Evolutionary conservation across 92 coral and sea anemone genomes (phyloP), one percentile per base, ranked within the genome.

Genomic region (Zoanthus solanderi): DNA sequence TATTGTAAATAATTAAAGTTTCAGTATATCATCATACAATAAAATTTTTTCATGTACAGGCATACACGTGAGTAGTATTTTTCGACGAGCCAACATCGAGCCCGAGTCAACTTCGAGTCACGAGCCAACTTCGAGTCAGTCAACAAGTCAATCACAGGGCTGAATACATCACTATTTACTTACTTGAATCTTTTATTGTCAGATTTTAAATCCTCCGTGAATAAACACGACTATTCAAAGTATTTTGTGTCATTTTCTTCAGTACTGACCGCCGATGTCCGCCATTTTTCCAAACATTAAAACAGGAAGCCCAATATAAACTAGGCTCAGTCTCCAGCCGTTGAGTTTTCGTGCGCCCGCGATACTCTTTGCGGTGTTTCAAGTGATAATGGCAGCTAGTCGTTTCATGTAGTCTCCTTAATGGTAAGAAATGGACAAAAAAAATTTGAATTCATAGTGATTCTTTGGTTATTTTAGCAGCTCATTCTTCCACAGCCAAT

Each of bases 401-500:
- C 66, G 66, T 58, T 58, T 58, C n/a, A 58, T 58, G 66, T 58
- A 58, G 66, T 58, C 66, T 58, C 28, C 28, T 58, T 58, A 58
- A 58, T 58, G 66, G 28, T 58, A 58, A 58, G 66, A 58, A 58
- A 58, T 58, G 28, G 66, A 58, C 66, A 58, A 58, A 58, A 58
- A 58, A 5, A 58, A 18, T 58, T 58, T 58, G 66, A 58, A 58
- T 58, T 58, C 66, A 58, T 58, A 13, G 28, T 58, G 66, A 58
- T 58, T 58, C 66, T 58, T 58, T 58, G 66, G 66, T 58, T 58
- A 58, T 58, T 58, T 58, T 58, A 58, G 66, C 66, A 58, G 66
- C 66, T 58, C 66, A 58, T 58, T 58, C 66, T 58, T 58, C 66
- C 66, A 58, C 66, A 58, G 66, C 66, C 66, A 58, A 58, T 58